A percentile compares a stretch with the other conserved stretches of the same genome.
Conservation (phyloP, 2,888 invertebrate genomes). For the Diaprepes abbreviatus region DNA sequence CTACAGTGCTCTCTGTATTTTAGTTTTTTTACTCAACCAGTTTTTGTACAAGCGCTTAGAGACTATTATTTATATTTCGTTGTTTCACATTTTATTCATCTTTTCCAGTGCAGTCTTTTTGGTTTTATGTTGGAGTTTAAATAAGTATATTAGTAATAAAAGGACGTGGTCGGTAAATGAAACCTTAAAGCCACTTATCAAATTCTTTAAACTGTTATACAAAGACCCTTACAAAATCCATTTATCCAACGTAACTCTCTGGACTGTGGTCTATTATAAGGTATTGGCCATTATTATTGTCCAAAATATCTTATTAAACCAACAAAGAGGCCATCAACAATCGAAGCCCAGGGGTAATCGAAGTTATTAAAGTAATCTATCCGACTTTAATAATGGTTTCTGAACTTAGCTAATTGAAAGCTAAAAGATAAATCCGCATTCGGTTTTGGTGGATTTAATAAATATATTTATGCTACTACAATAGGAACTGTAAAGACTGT, state of each 20-base stretch:
- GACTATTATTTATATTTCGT: no score
- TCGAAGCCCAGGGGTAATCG: conserved; percentile 50
- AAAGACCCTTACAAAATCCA: conserved; percentile 11
- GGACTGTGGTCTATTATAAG: conserved; percentile 27
- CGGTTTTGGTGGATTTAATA: conserved; percentile 24
- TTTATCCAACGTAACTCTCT: neutral
- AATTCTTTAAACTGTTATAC: conserved; percentile 5
- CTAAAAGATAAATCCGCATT: conserved; percentile 16
- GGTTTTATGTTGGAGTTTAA: no score
- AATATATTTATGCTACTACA: neutral
- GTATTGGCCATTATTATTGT: conserved; percentile 39
- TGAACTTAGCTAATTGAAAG: conserved; percentile 6
- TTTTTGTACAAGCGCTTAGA: no score
- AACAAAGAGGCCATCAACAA: conserved; percentile 46
- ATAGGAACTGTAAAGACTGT: neutral
- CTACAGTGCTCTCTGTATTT: no score
- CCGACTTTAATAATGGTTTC: conserved; percentile 41
- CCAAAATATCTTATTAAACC: conserved; percentile 45
- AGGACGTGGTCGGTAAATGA: no score
- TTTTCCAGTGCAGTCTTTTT: no score
- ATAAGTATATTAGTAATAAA: no score
- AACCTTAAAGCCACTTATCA: neutral
- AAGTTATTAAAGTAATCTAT: conserved; percentile 46
- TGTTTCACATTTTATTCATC: no score
- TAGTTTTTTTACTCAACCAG: no score